Evolutionary conservation across 2,797 vertebrate genomes (phyloP).

Genomic region (Channa striata): DNA sequence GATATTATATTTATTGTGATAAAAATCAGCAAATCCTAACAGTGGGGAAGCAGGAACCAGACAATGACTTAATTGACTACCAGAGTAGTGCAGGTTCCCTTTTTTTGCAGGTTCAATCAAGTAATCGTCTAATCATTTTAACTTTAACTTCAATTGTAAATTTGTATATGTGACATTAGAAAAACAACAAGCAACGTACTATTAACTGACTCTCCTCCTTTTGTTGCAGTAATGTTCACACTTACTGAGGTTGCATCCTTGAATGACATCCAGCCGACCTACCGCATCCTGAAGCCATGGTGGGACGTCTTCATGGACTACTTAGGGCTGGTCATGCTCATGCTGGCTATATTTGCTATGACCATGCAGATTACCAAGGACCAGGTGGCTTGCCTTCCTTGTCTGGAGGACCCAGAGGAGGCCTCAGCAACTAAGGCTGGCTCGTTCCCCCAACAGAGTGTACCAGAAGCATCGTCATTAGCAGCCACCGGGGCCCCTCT

Average conservation of each 20-base stretch:
- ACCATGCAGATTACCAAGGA: constrained; percentile 99
- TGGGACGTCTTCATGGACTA: constrained; percentile 99
- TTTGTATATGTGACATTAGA: too few species aligned
- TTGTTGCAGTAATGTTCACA: constrained; percentile 95
- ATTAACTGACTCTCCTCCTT: constrained; percentile 62
- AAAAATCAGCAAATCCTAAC: too few species aligned
- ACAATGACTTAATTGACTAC: too few species aligned
- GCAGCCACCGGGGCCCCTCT: constrained; percentile 39
- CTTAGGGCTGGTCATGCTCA: constrained; percentile 97
- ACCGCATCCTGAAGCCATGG: constrained; percentile 99
- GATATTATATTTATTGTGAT: too few species aligned
- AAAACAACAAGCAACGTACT: too few species aligned
- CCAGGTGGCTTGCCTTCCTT: constrained; percentile 97
- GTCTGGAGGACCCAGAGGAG: constrained; percentile 82
- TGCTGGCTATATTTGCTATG: constrained; percentile 99
- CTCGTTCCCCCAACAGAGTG: constrained; percentile 58
- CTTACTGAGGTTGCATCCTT: constrained; percentile 98
- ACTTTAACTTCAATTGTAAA: not conserved
- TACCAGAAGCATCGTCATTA: constrained; percentile 66
- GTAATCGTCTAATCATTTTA: not conserved
- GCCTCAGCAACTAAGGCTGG: constrained; percentile 25
- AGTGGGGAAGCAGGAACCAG: too few species aligned
- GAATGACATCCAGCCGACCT: constrained; percentile 98
- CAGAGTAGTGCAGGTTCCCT: too few species aligned
- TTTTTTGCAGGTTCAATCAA: too few species aligned